Evolutionary conservation across 2,113 vertebrate species (phyloP), one percentile per base, ranked within the genome.

Genomic region (Empidonax alnorum): DNA sequence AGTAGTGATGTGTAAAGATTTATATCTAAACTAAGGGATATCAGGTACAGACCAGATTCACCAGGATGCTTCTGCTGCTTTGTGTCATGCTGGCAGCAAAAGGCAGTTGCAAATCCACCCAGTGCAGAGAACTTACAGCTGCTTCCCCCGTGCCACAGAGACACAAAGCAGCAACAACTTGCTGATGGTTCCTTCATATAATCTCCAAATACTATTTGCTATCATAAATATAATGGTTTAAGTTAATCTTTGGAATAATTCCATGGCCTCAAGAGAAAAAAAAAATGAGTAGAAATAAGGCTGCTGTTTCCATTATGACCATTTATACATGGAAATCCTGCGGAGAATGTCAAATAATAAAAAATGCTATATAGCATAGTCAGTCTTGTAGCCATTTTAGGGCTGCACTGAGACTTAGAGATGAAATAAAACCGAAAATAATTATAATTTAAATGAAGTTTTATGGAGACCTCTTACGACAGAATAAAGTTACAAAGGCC

Each of bases 31-130:
- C 76, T 83, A 65, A 74, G 47, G 62, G n/a, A 61, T 90, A 39
- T 58, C 49, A 79, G 33, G 79, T 88, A 82, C 28, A 87, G 65
- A 66, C 41, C 62, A 92, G 66, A 63, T 73, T 89, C 44, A 88
- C 24, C n/a, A 84, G 50, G 50, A 75, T 0, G 0, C 44, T 65
- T 24, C 66, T 75, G 9, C 94, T 96, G 91, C 27, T 95, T 90
- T 92, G 30, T 87, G 56, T 97, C 93, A 96, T 22, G n/a, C 50
- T 87, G 59, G 81, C 91, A 89, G 75, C 37, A 80, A 49, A 86
- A 74, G 84, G 52, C 39, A 88, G 37, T 72, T 94, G 58, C 50
- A 49, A 89, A 95, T 35, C 27, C 46, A 87, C 31, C 27, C 21
- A 71, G 12, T 4, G 8, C 71, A 86, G 80, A 83, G 75, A 90